Evolutionary conservation across 2,797 vertebrate genomes (phyloP).

Genomic region (Caiman crocodilus): DNA sequence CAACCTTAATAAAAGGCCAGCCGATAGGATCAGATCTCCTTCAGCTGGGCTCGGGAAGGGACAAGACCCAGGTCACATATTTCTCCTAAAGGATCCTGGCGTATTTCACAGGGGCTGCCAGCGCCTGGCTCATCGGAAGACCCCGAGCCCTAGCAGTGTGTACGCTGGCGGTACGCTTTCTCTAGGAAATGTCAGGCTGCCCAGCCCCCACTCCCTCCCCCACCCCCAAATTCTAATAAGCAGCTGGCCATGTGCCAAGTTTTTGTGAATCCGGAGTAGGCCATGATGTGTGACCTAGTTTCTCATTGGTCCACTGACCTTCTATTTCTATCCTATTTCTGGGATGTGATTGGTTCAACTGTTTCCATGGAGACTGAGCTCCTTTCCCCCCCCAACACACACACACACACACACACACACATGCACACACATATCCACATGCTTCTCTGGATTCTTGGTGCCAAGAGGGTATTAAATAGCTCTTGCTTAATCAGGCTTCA

Average conservation of each 20-base stretch:
- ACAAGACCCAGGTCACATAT: background rate
- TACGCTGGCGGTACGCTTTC: background rate
- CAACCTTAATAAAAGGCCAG: background rate
- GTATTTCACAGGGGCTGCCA: background rate
- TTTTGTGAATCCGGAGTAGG: background rate
- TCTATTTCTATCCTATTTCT: background rate
- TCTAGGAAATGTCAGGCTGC: background rate
- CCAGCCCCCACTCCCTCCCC: too few relatives aligned
- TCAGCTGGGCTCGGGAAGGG: background rate
- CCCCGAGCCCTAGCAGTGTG: background rate
- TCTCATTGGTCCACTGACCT: background rate
- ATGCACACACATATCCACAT: fast-evolving
- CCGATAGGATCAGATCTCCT: background rate
- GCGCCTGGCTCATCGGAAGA: background rate
- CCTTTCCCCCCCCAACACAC: background rate
- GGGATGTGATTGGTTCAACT: fast-evolving
- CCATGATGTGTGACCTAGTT: background rate
- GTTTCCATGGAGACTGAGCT: background rate
- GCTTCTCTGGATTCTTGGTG: too few relatives aligned
- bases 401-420: fast-evolving
- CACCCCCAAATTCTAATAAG: background rate
- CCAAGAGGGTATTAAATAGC: background rate
- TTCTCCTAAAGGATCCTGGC: background rate
- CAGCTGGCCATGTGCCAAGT: background rate
- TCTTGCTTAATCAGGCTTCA: too few relatives aligned